Evolutionary conservation across 2,888 invertebrate genomes (phyloP), one percentile per base, ranked within the genome.

Genomic region (Dione juno): DNA sequence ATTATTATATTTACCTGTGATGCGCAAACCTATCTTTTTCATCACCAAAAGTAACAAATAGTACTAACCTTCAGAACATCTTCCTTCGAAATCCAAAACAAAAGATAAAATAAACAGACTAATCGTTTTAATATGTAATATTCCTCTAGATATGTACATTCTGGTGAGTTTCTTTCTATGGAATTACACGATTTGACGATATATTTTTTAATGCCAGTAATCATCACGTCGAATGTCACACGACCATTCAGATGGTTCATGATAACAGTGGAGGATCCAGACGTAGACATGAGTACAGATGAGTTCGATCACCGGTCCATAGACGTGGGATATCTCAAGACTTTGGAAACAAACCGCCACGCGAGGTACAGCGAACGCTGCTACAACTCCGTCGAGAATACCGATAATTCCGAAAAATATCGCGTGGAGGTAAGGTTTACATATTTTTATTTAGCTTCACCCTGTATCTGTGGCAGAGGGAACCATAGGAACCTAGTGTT

Each of bases 231-330:
- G 45, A 61, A 45, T 10, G n/a, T 28, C n/a, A 28, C 14, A n/a
- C 84, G 86, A 0, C 84, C 89, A 0, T 92, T 93, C 76, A 84
- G 85, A 19, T 86, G 86, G 84, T 93, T 92, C 79, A 92, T 93
- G 91, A 89, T 93, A 67, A 92, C 92, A 0, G 90, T 87, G 0
- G 92, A 93, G 65, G 89, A 92, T 65, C 91, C 92, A 0, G 83
- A 84, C 0, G 79, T 88, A 9, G 92, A 92, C 72, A 80, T 83
- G 45, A 82, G 76, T 14, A 76, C 80, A 0, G 80, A 82, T 16
- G 82, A 84, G 50, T 82, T 81, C 43, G 78, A 80, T 1, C 79
- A 79, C 3, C 79, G 78, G 1, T 61, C 72, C 8, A 81, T 79
- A 0, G 87, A 90, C 41, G 90, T 91, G 0, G 92, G 92, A 16